Conservation (phyloP, 1,140 invertebrate genomes). For the Formica exsecta region DNA sequence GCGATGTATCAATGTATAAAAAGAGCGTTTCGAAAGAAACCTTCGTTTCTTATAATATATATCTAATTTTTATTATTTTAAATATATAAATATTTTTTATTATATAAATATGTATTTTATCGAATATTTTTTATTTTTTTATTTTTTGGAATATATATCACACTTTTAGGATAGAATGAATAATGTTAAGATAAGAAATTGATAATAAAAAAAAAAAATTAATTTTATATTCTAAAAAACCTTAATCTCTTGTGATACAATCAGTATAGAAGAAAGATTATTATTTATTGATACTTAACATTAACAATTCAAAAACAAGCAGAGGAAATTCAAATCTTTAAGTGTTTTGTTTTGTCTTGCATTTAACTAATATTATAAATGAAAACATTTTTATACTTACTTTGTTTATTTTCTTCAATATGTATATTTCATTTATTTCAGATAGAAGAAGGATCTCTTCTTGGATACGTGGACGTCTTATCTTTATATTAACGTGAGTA, state of each 20-base stretch:
- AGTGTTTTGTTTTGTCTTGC: neutral
- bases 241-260: neutral
- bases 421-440: constrained; percentile 3
- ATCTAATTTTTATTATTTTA: neutral
- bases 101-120: neutral
- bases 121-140: neutral
- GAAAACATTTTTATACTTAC: neutral
- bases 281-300: neutral
- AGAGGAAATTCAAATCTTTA: neutral
- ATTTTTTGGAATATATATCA: neutral
- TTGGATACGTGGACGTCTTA: neutral
- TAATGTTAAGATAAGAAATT: neutral
- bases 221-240: neutral
- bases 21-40: neutral
- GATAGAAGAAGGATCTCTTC: neutral
- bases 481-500: constrained; percentile 46
- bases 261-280: neutral
- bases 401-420: neutral
- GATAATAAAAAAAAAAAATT: neutral
- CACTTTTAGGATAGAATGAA: neutral
- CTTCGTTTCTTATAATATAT: neutral
- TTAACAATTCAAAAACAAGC: neutral
- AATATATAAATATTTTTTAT: neutral
- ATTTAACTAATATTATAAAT: neutral
- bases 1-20: constrained; percentile 16